Conservation (phyloP, 2,888 invertebrate genomes). For the Chromoteleia sp. region DNA sequence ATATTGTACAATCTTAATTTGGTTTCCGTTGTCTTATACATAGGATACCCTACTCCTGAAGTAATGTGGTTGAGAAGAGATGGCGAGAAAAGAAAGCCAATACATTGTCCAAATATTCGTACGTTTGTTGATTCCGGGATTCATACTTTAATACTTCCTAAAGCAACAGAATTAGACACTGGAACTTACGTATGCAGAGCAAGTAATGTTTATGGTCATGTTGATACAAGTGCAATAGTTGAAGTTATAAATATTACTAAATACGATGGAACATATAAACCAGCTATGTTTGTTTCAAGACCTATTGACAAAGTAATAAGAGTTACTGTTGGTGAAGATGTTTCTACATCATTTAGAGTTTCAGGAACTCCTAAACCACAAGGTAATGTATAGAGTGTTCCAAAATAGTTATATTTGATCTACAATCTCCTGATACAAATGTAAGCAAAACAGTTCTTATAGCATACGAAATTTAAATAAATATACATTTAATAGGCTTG, state of each 20-base stretch:
- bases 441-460: no score
- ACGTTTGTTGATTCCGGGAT: conserved; percentile 89
- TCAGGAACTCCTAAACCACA: conserved; percentile 94
- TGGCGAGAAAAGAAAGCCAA: conserved; percentile 86
- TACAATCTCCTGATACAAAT: no score
- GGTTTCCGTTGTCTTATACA: not conserved
- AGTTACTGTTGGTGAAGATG: conserved; percentile 92
- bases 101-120: conserved; percentile 87
- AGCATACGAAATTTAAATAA: no score
- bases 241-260: conserved; percentile 88
- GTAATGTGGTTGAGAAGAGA: conserved; percentile 89
- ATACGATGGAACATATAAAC: conserved; percentile 88
- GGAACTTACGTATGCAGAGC: conserved; percentile 94
- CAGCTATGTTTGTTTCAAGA: conserved; percentile 91
- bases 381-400: conserved; percentile 86
- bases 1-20: no score
- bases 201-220: conserved; percentile 89
- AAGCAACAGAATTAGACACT: conserved; percentile 90
- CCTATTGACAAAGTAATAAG: conserved; percentile 90
- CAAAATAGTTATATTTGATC: no score
- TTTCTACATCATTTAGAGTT: conserved; percentile 92
- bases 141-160: conserved; percentile 90
- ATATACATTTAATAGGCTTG: no score
- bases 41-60: conserved; percentile 86
- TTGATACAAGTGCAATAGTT: conserved; percentile 90